Evolutionary conservation across 92 coral and sea anemone species (phyloP).

Genomic region (Phymanthus crucifer): DNA sequence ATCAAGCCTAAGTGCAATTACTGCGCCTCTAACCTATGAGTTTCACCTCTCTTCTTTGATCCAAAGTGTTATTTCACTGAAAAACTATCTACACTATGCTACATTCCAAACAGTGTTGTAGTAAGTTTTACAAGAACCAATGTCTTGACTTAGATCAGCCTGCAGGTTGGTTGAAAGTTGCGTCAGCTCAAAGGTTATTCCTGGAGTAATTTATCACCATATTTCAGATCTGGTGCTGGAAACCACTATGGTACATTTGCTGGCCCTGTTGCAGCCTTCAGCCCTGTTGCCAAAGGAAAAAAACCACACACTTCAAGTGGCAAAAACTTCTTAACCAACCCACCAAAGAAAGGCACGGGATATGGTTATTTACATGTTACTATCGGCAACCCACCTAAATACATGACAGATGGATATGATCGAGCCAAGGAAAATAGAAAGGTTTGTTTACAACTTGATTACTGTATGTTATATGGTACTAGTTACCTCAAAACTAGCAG

Average conservation of each 20-base stretch:
- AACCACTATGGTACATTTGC: conserved; percentile 96
- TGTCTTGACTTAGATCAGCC: neutral
- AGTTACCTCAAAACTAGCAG: neutral
- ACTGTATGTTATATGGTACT: too few species aligned
- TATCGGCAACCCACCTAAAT: conserved; percentile 83
- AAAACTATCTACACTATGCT: too few species aligned
- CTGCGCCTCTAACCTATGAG: too few species aligned
- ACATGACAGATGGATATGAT: conserved; percentile 84
- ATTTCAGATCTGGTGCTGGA: conserved; percentile 85
- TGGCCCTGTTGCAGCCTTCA: conserved; percentile 86
- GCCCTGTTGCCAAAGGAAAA: conserved; percentile 84
- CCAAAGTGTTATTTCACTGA: too few species aligned
- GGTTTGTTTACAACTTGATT: conserved; percentile 37
- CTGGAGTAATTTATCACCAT: too few species aligned
- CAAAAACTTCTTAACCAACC: conserved; percentile 91
- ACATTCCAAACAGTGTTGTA: too few species aligned
- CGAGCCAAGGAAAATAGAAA: conserved; percentile 88
- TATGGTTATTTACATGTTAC: conserved; percentile 89
- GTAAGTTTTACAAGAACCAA: too few species aligned
- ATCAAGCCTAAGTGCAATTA: too few species aligned
- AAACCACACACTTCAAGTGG: conserved; percentile 69
- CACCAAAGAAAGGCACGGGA: conserved; percentile 94
- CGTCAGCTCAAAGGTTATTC: too few species aligned
- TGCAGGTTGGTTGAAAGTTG: too few species aligned
- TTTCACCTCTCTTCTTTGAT: too few species aligned